A percentile compares a stretch with the other conserved stretches of the same genome.
These are phyloP conservation scores for Ariopsis seemanni DNA, from an alignment of 2,113 vertebrate genomes.

Conservation along the genomic window DNA sequence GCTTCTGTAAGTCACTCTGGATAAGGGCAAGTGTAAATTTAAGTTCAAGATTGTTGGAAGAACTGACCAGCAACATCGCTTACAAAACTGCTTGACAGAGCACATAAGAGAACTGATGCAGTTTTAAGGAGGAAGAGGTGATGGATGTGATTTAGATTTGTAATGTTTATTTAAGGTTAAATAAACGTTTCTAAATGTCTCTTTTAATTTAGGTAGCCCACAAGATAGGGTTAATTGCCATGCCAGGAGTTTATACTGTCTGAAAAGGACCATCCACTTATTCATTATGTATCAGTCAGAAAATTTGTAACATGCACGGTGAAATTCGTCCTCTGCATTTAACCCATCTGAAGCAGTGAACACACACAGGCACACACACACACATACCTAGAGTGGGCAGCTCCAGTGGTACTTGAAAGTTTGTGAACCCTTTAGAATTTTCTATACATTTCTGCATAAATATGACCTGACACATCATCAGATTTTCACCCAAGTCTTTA, in stretches of 20 bases:
- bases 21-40: background rate
- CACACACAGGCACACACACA: too few species aligned
- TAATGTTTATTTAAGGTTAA: background rate
- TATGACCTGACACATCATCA: too few species aligned
- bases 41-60: background rate
- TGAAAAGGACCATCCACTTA: slow-evolving; percentile 4
- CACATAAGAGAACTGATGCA: background rate
- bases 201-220: background rate
- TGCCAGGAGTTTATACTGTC: background rate
- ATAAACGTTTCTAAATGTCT: too few species aligned
- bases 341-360: too few species aligned
- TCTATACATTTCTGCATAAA: too few species aligned
- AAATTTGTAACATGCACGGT: background rate
- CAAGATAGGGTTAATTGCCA: background rate
- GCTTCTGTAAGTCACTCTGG: background rate
- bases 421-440: too few species aligned
- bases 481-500: too few species aligned
- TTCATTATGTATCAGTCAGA: background rate
- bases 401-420: too few species aligned
- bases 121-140: background rate
- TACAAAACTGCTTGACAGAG: background rate
- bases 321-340: too few species aligned
- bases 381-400: too few species aligned
- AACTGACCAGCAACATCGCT: background rate
- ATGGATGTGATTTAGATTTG: background rate